These are phyloP conservation scores for Drosophila subpulchrella DNA, from an alignment of 1,140 invertebrate species.

Conservation along the genomic window DNA sequence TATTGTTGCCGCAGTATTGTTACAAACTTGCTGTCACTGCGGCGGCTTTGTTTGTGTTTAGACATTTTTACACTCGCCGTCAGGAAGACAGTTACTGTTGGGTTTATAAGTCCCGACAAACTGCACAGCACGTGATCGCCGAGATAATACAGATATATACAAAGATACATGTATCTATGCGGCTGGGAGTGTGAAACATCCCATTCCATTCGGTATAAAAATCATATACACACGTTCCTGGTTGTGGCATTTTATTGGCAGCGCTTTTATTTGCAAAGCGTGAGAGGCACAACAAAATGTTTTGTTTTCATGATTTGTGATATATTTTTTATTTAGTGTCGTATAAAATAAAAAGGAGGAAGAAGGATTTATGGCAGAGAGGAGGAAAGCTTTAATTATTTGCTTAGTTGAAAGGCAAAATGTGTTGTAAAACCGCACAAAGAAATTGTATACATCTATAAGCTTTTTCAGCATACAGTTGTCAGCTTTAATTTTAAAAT, in stretches of 20 bases:
- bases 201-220: constrained; percentile 48
- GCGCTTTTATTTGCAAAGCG: constrained; percentile 76
- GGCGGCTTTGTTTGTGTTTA: constrained; percentile 64
- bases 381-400: constrained; percentile 18
- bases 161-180: constrained; percentile 24
- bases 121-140: constrained; percentile 74
- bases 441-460: too few species aligned
- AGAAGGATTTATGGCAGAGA: constrained; percentile 33
- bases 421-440: neutral
- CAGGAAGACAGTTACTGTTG: constrained; percentile 13
- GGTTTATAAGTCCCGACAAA: constrained; percentile 43
- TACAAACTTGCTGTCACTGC: constrained; percentile 51
- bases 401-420: neutral
- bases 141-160: constrained; percentile 53
- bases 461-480: too few species aligned
- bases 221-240: constrained; percentile 67
- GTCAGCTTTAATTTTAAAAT: too few species aligned
- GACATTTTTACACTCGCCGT: constrained; percentile 68
- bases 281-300: constrained; percentile 63
- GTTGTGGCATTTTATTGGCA: constrained; percentile 78
- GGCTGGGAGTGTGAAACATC: constrained; percentile 7
- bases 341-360: constrained; percentile 29
- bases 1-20: constrained; percentile 29
- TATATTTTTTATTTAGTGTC: constrained; percentile 27
- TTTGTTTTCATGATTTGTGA: constrained; percentile 29